These are phyloP conservation scores for Drosophila kanekoi DNA, from an alignment of 2,888 invertebrate species.

Conservation along the genomic window DNA sequence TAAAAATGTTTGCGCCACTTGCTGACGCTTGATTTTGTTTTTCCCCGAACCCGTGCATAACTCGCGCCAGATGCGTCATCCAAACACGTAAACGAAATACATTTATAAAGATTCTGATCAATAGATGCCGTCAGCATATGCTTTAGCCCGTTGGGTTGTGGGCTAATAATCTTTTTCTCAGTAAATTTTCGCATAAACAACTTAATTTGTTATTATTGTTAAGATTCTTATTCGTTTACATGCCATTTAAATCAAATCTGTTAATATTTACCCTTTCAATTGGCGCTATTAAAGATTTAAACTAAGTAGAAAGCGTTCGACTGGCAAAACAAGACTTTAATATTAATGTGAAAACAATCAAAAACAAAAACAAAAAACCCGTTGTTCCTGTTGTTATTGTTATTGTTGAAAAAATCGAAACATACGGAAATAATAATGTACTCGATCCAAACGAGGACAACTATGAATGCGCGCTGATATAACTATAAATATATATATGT, in stretches of 20 bases:
- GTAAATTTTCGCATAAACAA: conserved; percentile 65
- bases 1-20: conserved; percentile 42
- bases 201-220: conserved; percentile 49
- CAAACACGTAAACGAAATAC: neutral
- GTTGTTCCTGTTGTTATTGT: conserved; percentile 25
- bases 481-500: conserved; percentile 3
- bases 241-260: conserved; percentile 3
- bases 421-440: conserved; percentile 58
- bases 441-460: conserved; percentile 51
- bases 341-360: neutral
- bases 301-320: conserved; percentile 11
- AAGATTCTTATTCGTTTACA: conserved; percentile 18
- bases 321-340: conserved; percentile 13
- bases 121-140: conserved; percentile 44
- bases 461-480: conserved; percentile 28
- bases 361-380: conserved; percentile 14
- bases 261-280: conserved; percentile 21
- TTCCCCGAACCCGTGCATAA: conserved; percentile 14
- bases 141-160: conserved; percentile 1
- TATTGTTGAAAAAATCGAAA: conserved; percentile 13
- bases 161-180: neutral
- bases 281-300: conserved; percentile 16
- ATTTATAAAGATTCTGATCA: conserved; percentile 18
- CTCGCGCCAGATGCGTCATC: conserved; percentile 30
- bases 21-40: conserved; percentile 41